These are phyloP conservation scores for Sander vitreus DNA, from an alignment of 2,113 vertebrate species.

Conservation along the genomic window DNA sequence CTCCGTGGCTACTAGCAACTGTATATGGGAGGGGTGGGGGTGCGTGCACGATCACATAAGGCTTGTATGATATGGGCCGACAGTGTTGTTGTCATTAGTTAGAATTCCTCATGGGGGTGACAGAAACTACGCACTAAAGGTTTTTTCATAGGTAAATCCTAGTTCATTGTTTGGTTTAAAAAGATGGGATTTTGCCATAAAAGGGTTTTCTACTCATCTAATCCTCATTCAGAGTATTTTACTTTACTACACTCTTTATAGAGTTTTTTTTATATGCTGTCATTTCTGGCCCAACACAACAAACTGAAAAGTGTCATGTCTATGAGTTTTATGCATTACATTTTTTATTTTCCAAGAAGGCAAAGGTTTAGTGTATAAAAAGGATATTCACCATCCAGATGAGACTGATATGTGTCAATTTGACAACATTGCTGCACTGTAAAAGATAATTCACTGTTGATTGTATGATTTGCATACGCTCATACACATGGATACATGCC, in stretches of 20 bases:
- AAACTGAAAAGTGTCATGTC: neutral
- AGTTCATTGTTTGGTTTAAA: neutral
- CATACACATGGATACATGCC: neutral
- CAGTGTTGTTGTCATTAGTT: no score
- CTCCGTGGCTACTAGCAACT: no score
- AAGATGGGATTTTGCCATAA: no score
- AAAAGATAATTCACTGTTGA: neutral
- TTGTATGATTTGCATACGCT: neutral
- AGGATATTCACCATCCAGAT: neutral
- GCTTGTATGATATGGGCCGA: no score
- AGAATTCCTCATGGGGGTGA: no score
- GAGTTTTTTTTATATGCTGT: neutral
- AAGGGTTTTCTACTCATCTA: neutral
- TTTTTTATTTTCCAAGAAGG: neutral
- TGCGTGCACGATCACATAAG: no score
- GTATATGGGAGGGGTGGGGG: no score
- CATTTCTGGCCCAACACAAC: neutral
- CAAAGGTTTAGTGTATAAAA: neutral
- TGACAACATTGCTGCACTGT: neutral
- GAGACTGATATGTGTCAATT: neutral
- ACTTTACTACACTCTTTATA: neutral
- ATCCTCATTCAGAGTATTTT: neutral
- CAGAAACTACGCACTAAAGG: no score
- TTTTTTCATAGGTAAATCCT: neutral
- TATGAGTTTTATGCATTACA: neutral